A percentile compares a stretch with the other conserved stretches of the same genome.
Conservation (phyloP, 1,140 invertebrate species). For the Achatina immaculata region DNA sequence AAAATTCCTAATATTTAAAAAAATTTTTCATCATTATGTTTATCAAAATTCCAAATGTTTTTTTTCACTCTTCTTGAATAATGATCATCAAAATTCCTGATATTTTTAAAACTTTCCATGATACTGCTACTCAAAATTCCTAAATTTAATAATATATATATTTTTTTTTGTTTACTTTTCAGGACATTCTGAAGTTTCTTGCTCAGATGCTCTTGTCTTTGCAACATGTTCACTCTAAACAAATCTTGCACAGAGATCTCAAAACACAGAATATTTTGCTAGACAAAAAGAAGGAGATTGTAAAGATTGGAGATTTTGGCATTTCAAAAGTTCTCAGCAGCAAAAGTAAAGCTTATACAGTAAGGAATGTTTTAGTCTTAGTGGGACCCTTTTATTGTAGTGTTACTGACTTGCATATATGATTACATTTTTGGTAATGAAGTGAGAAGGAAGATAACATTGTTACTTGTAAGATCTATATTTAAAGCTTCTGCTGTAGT, state of each 20-base stretch:
- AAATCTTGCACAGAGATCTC: slow-evolving; percentile 70
- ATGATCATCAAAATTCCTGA: too few relatives aligned
- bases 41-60: too few relatives aligned
- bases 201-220: slow-evolving; percentile 70
- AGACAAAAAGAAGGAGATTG: slow-evolving; percentile 68
- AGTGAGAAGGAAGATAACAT: too few relatives aligned
- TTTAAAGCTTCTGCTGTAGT: too few relatives aligned
- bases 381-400: background rate
- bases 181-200: slow-evolving; percentile 70
- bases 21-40: too few relatives aligned
- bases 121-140: too few relatives aligned
- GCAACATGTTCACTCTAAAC: slow-evolving; percentile 71
- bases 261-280: slow-evolving; percentile 72
- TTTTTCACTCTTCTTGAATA: too few relatives aligned
- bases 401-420: too few relatives aligned
- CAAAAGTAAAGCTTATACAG: slow-evolving; percentile 76
- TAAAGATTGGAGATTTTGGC: slow-evolving; percentile 72
- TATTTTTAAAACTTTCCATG: too few relatives aligned
- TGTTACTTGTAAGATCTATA: too few relatives aligned
- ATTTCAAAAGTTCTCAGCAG: slow-evolving; percentile 72
- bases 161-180: slow-evolving; percentile 33
- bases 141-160: too few relatives aligned
- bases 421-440: slow-evolving; percentile 15
- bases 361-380: slow-evolving; percentile 69
- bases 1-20: too few relatives aligned